Conservation (phyloP, 2,113 vertebrate species). For the Pavo muticus region DNA sequence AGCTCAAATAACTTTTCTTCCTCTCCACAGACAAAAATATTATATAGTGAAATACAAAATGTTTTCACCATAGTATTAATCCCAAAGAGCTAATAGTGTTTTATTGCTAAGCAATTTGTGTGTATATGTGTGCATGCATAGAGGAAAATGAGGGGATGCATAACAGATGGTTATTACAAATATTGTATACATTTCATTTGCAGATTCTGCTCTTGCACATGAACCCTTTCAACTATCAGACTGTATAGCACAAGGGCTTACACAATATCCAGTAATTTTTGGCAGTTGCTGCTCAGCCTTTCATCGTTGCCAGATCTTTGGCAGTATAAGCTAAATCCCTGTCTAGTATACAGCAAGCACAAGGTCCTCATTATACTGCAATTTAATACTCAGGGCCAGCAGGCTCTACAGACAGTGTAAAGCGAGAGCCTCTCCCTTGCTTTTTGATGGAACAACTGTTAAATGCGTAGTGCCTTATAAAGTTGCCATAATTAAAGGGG, state of each 20-base stretch:
- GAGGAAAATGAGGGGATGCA: neutral
- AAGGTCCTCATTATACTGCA: constrained; percentile 70
- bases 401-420: constrained; percentile 58
- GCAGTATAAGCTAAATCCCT: constrained; percentile 54
- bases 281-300: constrained; percentile 61
- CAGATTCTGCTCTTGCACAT: constrained; percentile 32
- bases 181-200: constrained; percentile 39
- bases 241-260: constrained; percentile 53
- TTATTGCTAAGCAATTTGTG: neutral
- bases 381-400: constrained; percentile 63
- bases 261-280: constrained; percentile 68
- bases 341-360: constrained; percentile 55
- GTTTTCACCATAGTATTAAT: neutral
- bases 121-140: neutral
- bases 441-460: constrained; percentile 59
- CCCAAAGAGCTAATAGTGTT: neutral
- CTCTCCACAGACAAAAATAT: neutral
- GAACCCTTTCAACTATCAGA: constrained; percentile 8
- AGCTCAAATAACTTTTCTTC: neutral
- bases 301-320: constrained; percentile 43
- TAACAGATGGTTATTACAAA: constrained; percentile 32
- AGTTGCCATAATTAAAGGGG: constrained; percentile 57
- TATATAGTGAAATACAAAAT: neutral
- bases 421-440: constrained; percentile 57
- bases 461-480: constrained; percentile 22